Base-by-base conservation (phyloP, 2,888 invertebrate species). In the Leucophenga maculata region DNA sequence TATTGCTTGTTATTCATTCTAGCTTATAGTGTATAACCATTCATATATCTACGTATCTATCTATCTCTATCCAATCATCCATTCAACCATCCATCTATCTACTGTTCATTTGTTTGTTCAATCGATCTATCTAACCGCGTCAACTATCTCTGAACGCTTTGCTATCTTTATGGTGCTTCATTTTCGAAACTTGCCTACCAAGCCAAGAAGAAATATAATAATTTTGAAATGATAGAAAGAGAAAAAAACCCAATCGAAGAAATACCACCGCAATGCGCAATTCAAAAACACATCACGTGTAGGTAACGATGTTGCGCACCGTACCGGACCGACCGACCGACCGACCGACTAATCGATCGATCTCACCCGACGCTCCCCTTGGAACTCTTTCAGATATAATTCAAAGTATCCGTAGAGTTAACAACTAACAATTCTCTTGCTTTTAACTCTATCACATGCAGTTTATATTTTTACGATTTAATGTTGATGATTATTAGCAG, bases 281-380 rank as follows among this genome's bases (percentile, higher is more conserved):
- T 60, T 60, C 60, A 60, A 39, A 60, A 60, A 60, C 60, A 60
- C 18, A 60, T 60, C 60, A 60, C 60, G 60, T 60, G 60, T 57
- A 31, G 13, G 1, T 39, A 39, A 39, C 39, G 11, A 39, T 39
- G 11, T 39, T 39, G 39, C 11, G 39, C 8, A 39, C 39, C 39
- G 39, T 3, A 26, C n/a, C 31, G 52, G 48, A 14, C 48, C 48
- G n/a, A 48, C 14, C 18, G 3, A 13, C 55, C 22, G 22, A 55
- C 22, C 20, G 22, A 20, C 14, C 14, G n/a, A n/a, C n/a, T n/a
- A n/a, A n/a, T n/a, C n/a, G 22, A 55, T 55, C 20, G 22, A 20
- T 22, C 14, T 55, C 14, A 55, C 55, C 31, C 16, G 26, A 31
- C 57, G 54, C 54, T 18, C 20, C 54, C 54, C 54, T 13, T 20